phyloP scores from a whole-genome alignment of 1,140 invertebrate species.

The Parapsyche elsis region DNA sequence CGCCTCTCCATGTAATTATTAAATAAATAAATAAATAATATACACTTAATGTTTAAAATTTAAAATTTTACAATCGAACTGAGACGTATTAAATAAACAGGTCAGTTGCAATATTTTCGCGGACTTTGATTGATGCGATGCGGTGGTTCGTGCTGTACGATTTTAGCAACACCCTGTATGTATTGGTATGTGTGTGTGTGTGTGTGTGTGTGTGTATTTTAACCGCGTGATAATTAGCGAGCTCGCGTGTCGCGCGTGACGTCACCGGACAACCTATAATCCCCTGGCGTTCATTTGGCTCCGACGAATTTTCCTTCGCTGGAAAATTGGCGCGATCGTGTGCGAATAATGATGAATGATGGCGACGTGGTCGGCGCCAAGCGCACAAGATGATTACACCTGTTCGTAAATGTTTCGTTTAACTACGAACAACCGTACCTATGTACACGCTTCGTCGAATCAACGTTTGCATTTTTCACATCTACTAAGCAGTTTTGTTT shows the following conservation, averaged over 20 bases:
- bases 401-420: background rate
- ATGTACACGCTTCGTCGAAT: background rate
- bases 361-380: slow-evolving; percentile 8
- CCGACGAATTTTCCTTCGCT: background rate
- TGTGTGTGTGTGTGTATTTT: background rate
- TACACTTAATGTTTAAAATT: too few species aligned
- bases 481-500: too few species aligned
- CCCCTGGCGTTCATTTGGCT: background rate
- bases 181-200: too few species aligned
- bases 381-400: background rate
- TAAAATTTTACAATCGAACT: too few species aligned
- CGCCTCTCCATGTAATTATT: too few species aligned
- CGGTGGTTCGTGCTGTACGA: background rate
- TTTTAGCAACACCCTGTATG: background rate
- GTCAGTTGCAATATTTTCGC: background rate
- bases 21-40: too few species aligned
- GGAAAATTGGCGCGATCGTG: slow-evolving; percentile 23
- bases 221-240: slow-evolving; percentile 17
- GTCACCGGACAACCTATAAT: background rate
- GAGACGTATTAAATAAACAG: background rate
- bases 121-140: slow-evolving; percentile 3
- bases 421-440: background rate
- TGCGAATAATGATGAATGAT: slow-evolving; percentile 20
- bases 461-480: too few species aligned
- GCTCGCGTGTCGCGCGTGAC: slow-evolving; percentile 16